Conservation (phyloP, 92 coral and sea anemone species). For the Parazoanthus swiftii region DNA sequence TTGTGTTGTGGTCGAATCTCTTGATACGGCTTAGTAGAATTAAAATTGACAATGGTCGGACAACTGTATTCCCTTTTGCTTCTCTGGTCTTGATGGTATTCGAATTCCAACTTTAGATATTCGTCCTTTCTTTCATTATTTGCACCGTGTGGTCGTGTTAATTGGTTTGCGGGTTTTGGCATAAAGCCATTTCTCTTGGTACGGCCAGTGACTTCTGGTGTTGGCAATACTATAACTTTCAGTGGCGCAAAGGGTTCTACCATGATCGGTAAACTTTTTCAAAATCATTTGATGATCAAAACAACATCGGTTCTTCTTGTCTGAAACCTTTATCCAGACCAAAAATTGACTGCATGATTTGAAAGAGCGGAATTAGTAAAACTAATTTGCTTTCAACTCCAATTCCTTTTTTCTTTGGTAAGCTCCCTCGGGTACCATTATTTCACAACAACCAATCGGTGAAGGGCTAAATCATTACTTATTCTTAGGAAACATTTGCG, state of each 20-base stretch:
- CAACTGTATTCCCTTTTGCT: constrained; percentile 69
- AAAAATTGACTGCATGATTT: background rate
- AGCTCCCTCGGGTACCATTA: background rate
- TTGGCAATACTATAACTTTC: constrained; percentile 70
- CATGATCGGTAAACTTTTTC: background rate
- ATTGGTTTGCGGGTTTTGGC: constrained; percentile 29
- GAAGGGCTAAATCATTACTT: background rate
- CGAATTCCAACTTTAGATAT: constrained; percentile 23
- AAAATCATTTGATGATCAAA: background rate
- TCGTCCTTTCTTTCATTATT: constrained; percentile 1
- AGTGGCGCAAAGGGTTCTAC: constrained; percentile 56
- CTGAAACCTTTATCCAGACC: background rate
- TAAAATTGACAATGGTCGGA: constrained; percentile 83
- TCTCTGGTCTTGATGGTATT: constrained; percentile 39
- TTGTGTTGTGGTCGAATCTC: constrained; percentile 66
- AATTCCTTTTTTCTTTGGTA: background rate
- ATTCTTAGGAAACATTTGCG: background rate
- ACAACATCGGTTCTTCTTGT: background rate
- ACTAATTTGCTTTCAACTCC: background rate
- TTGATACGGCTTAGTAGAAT: constrained; percentile 55
- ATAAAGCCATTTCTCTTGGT: constrained; percentile 40
- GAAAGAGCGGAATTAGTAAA: background rate
- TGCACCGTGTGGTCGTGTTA: constrained; percentile 4
- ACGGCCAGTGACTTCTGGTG: constrained; percentile 53
- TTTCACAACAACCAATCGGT: background rate